Conservation (phyloP, 2,888 invertebrate species). For the Rotaria socialis region DNA sequence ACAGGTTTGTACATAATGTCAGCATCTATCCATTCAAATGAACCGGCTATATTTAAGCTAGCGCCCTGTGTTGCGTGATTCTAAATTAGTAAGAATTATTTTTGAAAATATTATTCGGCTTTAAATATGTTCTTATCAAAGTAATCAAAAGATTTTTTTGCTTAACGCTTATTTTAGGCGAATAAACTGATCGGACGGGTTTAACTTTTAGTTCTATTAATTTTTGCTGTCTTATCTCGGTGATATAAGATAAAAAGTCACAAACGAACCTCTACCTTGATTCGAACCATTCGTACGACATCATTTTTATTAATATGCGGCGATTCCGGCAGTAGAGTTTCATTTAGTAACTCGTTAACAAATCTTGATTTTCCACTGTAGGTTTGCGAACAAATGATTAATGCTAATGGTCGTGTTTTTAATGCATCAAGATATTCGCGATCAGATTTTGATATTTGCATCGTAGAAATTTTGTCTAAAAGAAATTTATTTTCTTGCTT, state of each 20-base stretch:
- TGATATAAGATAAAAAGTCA: neutral
- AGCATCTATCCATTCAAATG: neutral
- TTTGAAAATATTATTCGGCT: no score
- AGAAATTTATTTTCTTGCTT: neutral
- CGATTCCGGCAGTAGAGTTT: neutral
- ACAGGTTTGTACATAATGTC: neutral
- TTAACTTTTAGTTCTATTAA: no score
- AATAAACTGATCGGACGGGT: no score
- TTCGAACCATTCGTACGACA: conserved; percentile 12
- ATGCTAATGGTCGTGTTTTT: conserved; percentile 5
- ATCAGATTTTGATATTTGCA: neutral
- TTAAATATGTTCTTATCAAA: no score
- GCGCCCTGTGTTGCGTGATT: neutral
- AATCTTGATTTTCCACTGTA: conserved; percentile 6
- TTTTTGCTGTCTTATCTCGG: no score
- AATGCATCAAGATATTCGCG: neutral
- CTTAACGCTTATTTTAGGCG: no score
- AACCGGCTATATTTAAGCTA: conserved; percentile 14
- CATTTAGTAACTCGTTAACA: conserved; percentile 12
- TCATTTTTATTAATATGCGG: neutral
- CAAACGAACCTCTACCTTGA: conserved; percentile 23
- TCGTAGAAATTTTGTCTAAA: neutral
- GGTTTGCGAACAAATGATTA: conserved; percentile 4
- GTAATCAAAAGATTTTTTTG: no score
- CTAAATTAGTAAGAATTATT: neutral